phyloP scores from a whole-genome alignment of 1,140 invertebrate species.

The Eufriesea mexicana region DNA sequence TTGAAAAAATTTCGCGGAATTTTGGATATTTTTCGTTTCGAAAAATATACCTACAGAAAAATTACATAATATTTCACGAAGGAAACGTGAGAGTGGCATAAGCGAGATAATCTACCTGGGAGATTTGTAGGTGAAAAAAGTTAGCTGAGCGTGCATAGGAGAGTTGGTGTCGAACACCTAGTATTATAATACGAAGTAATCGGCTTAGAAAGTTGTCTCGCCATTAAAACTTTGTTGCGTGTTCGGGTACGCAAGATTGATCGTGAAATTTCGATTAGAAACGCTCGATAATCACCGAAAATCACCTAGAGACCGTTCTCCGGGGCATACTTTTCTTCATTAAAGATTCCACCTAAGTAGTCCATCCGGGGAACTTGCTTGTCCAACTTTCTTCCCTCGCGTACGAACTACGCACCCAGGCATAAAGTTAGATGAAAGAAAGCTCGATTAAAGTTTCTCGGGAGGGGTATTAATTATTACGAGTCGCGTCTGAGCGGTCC shows the following conservation, averaged over 20 bases:
- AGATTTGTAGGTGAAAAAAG: not conserved
- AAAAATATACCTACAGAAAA: too few species aligned
- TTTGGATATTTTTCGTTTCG: too few species aligned
- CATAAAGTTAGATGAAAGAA: conserved; percentile 11
- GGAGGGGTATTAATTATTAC: not conserved
- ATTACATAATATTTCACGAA: too few species aligned
- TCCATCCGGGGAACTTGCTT: not conserved
- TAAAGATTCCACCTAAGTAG: not conserved
- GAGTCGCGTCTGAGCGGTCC: not conserved
- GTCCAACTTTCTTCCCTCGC: conserved; percentile 6
- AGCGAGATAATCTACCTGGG: too few species aligned
- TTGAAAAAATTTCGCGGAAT: too few species aligned
- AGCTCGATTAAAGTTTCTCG: conserved; percentile 11
- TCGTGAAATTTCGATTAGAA: not conserved
- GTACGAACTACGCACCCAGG: not conserved
- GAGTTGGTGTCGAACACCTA: too few species aligned
- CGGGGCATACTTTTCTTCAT: not conserved
- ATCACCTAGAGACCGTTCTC: not conserved
- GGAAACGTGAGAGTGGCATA: too few species aligned
- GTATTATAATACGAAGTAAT: not conserved
- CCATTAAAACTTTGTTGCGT: not conserved
- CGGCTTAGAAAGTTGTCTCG: not conserved
- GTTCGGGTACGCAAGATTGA: not conserved
- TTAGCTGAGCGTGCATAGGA: not conserved
- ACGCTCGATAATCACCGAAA: not conserved